A percentile compares a stretch with the other conserved stretches of the same genome.
phyloP scores from a whole-genome alignment of 2,888 invertebrate species.

The Dynastes hyllus region DNA sequence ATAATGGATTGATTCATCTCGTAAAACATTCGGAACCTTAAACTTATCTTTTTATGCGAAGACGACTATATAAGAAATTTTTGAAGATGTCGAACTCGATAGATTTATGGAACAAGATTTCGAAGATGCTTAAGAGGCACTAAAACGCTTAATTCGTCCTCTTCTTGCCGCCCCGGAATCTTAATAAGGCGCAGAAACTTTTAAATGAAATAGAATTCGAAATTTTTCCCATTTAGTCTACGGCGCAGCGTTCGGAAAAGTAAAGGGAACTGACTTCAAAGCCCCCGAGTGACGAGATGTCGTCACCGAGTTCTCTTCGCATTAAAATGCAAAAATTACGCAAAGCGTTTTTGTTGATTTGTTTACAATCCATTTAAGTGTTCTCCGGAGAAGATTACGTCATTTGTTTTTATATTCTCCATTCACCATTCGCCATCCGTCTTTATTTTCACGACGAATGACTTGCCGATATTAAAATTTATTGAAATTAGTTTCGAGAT shows the following conservation, averaged over 20 bases:
- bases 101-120: conserved; percentile 37
- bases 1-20: no score
- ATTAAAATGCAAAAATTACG: conserved; percentile 49
- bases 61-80: conserved; percentile 2
- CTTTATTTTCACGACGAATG: conserved; percentile 2
- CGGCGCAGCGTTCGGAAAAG: not conserved
- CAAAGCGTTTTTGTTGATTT: conserved; percentile 49
- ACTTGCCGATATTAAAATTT: conserved; percentile 18
- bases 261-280: conserved; percentile 42
- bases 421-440: not conserved
- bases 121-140: conserved; percentile 23
- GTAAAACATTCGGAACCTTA: no score
- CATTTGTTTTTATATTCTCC: conserved; percentile 10
- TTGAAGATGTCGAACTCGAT: conserved; percentile 31
- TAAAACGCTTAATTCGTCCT: conserved; percentile 27
- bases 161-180: conserved; percentile 11
- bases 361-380: conserved; percentile 50
- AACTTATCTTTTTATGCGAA: no score
- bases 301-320: conserved; percentile 15
- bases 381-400: conserved; percentile 2
- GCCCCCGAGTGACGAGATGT: conserved; percentile 26
- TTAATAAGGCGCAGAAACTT: conserved; percentile 46
- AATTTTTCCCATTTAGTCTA: conserved; percentile 37
- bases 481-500: conserved; percentile 18
- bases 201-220: conserved; percentile 51